A percentile compares a stretch with the other conserved stretches of the same genome.
These are phyloP conservation scores for Altica lythri DNA, from an alignment of 2,888 invertebrate genomes.

Conservation along the genomic window DNA sequence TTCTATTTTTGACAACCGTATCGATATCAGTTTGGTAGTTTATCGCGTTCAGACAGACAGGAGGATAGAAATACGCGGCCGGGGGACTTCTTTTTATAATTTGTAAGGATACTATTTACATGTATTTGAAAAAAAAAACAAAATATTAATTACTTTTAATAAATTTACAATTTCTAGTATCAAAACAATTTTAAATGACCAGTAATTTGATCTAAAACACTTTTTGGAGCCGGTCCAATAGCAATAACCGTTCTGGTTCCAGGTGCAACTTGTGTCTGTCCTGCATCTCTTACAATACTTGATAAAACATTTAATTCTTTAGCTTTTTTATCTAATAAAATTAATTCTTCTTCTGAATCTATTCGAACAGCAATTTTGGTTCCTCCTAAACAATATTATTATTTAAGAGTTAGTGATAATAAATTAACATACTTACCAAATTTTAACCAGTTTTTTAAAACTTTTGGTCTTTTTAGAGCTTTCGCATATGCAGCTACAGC, in stretches of 20 bases:
- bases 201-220: constrained; percentile 78
- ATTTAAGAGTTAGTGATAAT: no score
- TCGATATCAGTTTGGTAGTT: no score
- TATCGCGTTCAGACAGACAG: no score
- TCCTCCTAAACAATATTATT: no score
- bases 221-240: constrained; percentile 86
- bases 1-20: no score
- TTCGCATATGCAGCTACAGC: constrained; percentile 84
- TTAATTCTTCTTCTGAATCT: constrained; percentile 75
- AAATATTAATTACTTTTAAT: no score
- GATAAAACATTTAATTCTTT: constrained; percentile 71
- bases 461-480: constrained; percentile 66
- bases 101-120: no score
- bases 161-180: constrained; percentile 39
- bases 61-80: no score
- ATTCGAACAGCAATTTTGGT: constrained; percentile 86
- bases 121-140: no score
- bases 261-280: constrained; percentile 88
- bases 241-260: constrained; percentile 90
- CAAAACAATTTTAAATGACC: constrained; percentile 86
- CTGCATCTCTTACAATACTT: constrained; percentile 85
- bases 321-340: constrained; percentile 72
- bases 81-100: no score
- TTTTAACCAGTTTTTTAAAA: constrained; percentile 63
- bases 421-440: constrained; percentile 44